Conservation (phyloP, 1,140 invertebrate genomes). For the Chymomyza costata region DNA sequence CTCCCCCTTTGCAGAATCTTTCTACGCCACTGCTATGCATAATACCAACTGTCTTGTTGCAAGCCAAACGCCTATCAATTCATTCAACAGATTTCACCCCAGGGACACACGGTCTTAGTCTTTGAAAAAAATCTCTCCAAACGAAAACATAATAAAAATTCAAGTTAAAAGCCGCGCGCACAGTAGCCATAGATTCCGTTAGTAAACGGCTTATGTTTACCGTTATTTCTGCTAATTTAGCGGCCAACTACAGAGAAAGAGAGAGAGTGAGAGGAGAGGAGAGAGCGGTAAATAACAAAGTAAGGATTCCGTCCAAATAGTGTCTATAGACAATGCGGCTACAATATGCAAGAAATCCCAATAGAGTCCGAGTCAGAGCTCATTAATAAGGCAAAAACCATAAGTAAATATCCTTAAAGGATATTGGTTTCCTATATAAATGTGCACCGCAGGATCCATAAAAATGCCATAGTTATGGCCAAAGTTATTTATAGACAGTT, state of each 20-base stretch:
- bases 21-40: too few relatives aligned
- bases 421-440: constrained; percentile 28
- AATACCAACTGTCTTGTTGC: too few relatives aligned
- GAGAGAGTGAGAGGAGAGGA: background rate
- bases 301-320: too few relatives aligned
- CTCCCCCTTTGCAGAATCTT: too few relatives aligned
- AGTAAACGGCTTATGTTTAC: constrained; percentile 29
- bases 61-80: constrained; percentile 23
- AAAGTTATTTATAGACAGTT: constrained; percentile 45
- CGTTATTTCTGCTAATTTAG: constrained; percentile 69
- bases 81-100: constrained; percentile 43
- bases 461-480: constrained; percentile 48
- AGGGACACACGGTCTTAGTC: constrained; percentile 16
- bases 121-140: constrained; percentile 14
- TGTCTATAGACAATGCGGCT: constrained; percentile 47
- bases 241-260: constrained; percentile 51
- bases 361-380: constrained; percentile 25
- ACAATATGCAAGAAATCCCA: too few relatives aligned
- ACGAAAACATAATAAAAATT: constrained; percentile 56
- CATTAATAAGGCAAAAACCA: constrained; percentile 66
- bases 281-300: constrained; percentile 54
- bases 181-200: constrained; percentile 63
- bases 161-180: constrained; percentile 46
- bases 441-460: constrained; percentile 31
- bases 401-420: constrained; percentile 71